These are phyloP conservation scores for Cuniculus paca DNA, from an alignment of 2,797 vertebrate genomes.

Conservation along the genomic window DNA sequence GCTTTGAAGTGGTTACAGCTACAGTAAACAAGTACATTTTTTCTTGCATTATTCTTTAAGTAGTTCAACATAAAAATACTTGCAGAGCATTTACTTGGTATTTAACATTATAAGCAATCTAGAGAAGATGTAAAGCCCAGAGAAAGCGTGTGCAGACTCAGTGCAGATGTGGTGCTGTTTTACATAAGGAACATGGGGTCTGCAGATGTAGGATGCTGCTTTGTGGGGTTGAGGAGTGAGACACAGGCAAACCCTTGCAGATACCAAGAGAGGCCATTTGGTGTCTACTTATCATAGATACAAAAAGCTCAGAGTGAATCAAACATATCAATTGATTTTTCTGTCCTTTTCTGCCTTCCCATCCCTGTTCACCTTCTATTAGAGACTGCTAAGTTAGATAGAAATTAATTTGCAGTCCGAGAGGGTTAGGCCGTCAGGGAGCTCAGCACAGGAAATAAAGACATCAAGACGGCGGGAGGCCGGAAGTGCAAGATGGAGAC, in stretches of 20 bases:
- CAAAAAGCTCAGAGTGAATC: not conserved
- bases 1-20: not conserved
- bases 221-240: no score
- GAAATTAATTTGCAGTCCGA: not conserved
- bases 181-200: not conserved
- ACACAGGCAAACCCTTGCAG: not conserved
- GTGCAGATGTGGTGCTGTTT: not conserved
- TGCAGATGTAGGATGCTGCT: fast-evolving
- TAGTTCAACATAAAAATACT: not conserved
- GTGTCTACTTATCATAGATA: not conserved
- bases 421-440: not conserved
- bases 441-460: not conserved
- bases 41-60: not conserved
- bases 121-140: not conserved
- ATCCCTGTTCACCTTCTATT: not conserved
- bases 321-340: not conserved
- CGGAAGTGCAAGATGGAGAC: not conserved
- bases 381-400: not conserved
- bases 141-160: not conserved
- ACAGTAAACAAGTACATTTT: not conserved
- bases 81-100: not conserved
- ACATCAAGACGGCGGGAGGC: not conserved
- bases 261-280: not conserved
- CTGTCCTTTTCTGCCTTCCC: not conserved
- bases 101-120: not conserved